Evolutionary conservation across 2,797 vertebrate genomes (phyloP), one percentile per base, ranked within the genome.

Genomic region (Labeo calbasu): DNA sequence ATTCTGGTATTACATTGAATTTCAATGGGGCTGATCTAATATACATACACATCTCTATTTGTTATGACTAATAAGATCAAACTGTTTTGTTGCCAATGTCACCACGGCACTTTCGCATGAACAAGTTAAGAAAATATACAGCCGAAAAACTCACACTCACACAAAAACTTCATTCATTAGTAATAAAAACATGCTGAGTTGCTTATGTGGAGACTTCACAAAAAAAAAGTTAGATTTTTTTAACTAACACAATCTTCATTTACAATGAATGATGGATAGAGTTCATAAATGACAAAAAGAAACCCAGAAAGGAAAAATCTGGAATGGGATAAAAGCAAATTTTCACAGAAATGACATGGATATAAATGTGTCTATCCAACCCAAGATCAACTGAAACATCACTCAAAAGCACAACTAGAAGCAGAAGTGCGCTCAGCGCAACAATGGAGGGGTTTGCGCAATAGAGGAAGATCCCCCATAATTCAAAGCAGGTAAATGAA

Each of bases 21-120:
- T 43, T 61, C 78, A 86, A 84, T 88, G 86, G 40, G 79, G 68
- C 23, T 7, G 84, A 86, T 88, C 84, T 65, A 85, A 89, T 82
- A 57, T 75, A 81, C 65, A 85, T 75, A 0, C 79, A 65, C 43
- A 66, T 83, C 25, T 43, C 28, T 65, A 59, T 83, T 75, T 78
- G 65, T 71, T 77, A 48, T 72, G 51, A 71, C 59, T 76, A 32
- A 69, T 46, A 76, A 69, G 11, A 61, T 23, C 21, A 17, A 23
- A 63, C 50, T 2, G 25, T 32, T n/a, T 53, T 32, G 65, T 77
- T 23, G 66, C 28, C 40, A 46, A 10, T 50, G 63, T 25, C 63
- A 83, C 15, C 17, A 19, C 71, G 66, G 79, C 84, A 86, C 84
- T 40, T 36, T 82, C 61, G 63, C 57, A 76, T 13, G 53, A 84